These are phyloP conservation scores for Zoanthus sansibaricus DNA, from an alignment of 92 coral and sea anemone species.

Conservation along the genomic window DNA sequence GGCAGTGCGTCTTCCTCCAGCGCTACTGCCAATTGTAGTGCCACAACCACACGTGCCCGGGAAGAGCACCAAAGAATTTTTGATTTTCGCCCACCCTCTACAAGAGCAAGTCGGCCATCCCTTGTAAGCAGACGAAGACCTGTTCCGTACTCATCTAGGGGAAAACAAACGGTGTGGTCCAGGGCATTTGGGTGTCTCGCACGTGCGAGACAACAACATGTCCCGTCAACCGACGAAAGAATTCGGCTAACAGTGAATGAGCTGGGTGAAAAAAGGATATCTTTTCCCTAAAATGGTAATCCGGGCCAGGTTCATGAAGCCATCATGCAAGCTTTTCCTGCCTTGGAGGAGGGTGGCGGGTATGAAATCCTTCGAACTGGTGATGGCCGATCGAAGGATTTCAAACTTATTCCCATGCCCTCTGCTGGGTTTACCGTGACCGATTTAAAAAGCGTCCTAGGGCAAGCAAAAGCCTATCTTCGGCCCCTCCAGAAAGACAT, in stretches of 20 bases:
- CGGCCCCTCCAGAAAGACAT: slow-evolving; percentile 61
- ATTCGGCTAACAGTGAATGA: too few relatives aligned
- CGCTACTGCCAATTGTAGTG: background rate
- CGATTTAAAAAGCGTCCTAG: slow-evolving; percentile 51
- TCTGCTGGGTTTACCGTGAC: background rate
- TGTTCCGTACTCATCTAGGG: slow-evolving; percentile 3
- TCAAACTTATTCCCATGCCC: slow-evolving; percentile 57
- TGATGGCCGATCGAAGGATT: slow-evolving; percentile 51
- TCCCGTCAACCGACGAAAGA: slow-evolving; percentile 15
- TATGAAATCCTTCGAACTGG: slow-evolving; percentile 10
- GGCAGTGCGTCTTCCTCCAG: background rate
- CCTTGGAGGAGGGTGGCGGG: slow-evolving; percentile 57
- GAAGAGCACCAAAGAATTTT: background rate
- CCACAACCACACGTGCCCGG: too few relatives aligned
- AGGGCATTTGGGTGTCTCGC: slow-evolving; percentile 33
- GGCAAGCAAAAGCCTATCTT: slow-evolving; percentile 61
- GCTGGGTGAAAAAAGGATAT: too few relatives aligned
- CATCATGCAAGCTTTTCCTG: slow-evolving; percentile 46
- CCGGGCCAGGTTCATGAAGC: too few relatives aligned
- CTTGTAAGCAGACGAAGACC: slow-evolving; percentile 23
- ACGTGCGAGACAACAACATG: slow-evolving; percentile 29
- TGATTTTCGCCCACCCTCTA: background rate
- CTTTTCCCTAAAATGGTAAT: too few relatives aligned
- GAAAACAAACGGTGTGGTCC: slow-evolving; percentile 28
- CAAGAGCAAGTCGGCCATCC: background rate